A percentile compares a stretch with the other conserved stretches of the same genome.
These are phyloP conservation scores for Bradypus variegatus DNA, from an alignment of 2,797 vertebrate species.

Conservation along the genomic window DNA sequence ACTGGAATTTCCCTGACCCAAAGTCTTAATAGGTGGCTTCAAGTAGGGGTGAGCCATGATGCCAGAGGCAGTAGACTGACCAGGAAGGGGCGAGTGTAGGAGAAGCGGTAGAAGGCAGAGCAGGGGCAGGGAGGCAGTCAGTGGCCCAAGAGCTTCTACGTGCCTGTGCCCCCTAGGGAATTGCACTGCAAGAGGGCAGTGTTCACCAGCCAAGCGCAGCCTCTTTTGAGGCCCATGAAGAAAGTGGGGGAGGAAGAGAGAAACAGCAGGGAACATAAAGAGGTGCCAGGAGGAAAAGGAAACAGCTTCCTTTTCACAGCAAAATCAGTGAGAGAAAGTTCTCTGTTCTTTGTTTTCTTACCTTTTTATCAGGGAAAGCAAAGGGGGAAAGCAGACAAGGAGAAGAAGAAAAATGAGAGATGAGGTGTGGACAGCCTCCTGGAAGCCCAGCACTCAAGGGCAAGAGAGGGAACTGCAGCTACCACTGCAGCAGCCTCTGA, in stretches of 20 bases:
- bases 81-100: background rate
- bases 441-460: background rate
- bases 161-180: background rate
- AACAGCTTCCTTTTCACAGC: background rate
- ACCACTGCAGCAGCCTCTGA: conserved; percentile 19
- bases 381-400: background rate
- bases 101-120: background rate
- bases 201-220: background rate
- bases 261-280: background rate
- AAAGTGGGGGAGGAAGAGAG: background rate
- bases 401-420: background rate
- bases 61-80: background rate
- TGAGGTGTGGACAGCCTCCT: background rate
- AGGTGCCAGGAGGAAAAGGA: background rate
- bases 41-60: background rate
- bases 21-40: background rate
- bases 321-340: conserved; percentile 39
- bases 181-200: background rate
- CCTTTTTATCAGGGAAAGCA: conserved; percentile 36
- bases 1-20: background rate
- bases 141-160: background rate
- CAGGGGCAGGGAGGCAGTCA: background rate
- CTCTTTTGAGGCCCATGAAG: background rate
- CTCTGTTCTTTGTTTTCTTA: background rate
- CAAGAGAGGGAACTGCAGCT: background rate